Conservation (phyloP, 53 echinoderm and acorn worm genomes). For the Henricia sp. region DNA sequence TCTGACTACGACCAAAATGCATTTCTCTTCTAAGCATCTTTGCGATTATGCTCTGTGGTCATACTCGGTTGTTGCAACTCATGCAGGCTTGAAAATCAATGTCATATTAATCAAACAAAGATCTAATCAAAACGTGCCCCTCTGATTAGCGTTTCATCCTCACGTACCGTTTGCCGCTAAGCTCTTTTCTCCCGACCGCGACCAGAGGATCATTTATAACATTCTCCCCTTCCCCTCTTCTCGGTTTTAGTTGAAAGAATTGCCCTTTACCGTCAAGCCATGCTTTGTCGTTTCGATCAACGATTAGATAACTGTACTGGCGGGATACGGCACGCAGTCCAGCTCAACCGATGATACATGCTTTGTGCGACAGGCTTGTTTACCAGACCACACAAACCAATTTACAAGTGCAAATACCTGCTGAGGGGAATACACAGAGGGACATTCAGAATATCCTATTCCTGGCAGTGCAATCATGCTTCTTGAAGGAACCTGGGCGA, state of each 20-base stretch:
- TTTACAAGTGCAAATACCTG: neutral
- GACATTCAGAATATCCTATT: neutral
- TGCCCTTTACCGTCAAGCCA: neutral
- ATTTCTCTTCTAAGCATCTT: no score
- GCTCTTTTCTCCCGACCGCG: neutral
- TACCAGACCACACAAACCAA: conserved; percentile 3
- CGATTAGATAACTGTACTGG: neutral
- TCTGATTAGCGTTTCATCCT: neutral
- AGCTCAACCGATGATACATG: neutral
- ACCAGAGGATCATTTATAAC: neutral
- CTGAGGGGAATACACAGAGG: neutral
- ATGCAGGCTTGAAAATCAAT: neutral
- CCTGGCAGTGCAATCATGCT: neutral
- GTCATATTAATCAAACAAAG: conserved; percentile 6
- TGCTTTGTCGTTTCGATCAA: conserved; percentile 8
- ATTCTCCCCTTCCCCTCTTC: neutral
- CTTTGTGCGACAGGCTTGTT: conserved; percentile 1
- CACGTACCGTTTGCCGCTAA: neutral
- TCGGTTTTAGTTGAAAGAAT: neutral
- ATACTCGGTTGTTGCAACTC: neutral
- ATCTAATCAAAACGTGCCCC: neutral
- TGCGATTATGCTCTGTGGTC: no score
- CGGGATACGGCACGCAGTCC: neutral
- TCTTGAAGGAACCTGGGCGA: neutral
- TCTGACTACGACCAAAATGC: no score